Conservation (phyloP, 2,888 invertebrate species). For the Acleris laterana region DNA sequence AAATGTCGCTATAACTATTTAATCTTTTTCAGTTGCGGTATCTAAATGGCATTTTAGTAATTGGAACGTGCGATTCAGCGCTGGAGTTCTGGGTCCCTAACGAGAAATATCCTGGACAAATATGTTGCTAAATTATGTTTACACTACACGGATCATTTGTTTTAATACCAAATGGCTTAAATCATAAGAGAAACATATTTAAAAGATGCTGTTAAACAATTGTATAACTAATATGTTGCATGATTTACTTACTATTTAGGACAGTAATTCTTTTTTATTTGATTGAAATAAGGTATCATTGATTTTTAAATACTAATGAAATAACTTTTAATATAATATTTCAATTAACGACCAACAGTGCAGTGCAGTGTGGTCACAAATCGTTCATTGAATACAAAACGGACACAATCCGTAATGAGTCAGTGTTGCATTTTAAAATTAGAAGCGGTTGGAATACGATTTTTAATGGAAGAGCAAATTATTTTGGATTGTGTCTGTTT, state of each 20-base stretch:
- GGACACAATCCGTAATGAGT: no score
- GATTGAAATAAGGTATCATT: background rate
- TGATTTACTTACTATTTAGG: background rate
- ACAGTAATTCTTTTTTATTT: background rate
- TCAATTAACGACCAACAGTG: no score
- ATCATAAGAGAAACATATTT: slow-evolving; percentile 14
- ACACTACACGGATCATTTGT: background rate
- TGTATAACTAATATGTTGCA: slow-evolving; percentile 7
- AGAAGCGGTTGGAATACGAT: no score
- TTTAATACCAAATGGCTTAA: background rate
- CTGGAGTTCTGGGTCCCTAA: slow-evolving; percentile 79
- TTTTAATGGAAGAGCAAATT: no score
- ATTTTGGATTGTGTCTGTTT: no score
- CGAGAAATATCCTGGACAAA: slow-evolving; percentile 32
- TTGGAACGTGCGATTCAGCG: slow-evolving; percentile 79
- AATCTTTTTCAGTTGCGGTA: slow-evolving; percentile 73
- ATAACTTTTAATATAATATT: background rate
- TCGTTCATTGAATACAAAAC: no score
- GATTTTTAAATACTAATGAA: slow-evolving; percentile 1
- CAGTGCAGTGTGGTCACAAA: no score
- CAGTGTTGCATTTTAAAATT: no score
- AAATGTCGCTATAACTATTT: background rate
- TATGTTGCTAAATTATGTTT: slow-evolving; percentile 42
- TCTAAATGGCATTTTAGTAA: slow-evolving; percentile 72
- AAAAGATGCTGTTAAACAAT: slow-evolving; percentile 5